These are phyloP conservation scores for Exephanes ischioxanthus DNA, from an alignment of 2,888 invertebrate genomes.

Conservation along the genomic window DNA sequence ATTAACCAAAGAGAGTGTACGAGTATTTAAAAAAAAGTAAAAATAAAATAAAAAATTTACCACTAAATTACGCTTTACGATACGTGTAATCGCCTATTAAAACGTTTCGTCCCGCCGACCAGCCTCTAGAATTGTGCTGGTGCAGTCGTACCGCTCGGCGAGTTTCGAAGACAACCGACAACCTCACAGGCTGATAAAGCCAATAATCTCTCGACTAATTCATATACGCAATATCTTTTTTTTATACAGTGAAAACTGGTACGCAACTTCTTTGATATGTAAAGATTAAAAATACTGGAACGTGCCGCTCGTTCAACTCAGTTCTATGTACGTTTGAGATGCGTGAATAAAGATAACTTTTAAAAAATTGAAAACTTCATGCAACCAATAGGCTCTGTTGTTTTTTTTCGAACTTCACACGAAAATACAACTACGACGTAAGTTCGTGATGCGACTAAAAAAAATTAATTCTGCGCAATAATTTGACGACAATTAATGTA, in stretches of 20 bases:
- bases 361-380: conserved; percentile 7
- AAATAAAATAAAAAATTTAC: conserved; percentile 42
- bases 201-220: conserved; percentile 28
- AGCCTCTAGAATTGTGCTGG: conserved; percentile 15
- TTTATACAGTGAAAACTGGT: conserved; percentile 41
- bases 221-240: conserved; percentile 30
- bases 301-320: conserved; percentile 40
- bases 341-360: neutral
- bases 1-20: conserved; percentile 46
- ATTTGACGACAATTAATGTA: neutral
- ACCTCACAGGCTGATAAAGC: conserved; percentile 35
- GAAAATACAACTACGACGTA: conserved; percentile 3
- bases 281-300: conserved; percentile 53
- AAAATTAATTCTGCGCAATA: conserved; percentile 1
- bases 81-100: conserved; percentile 47
- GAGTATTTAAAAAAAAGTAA: conserved; percentile 36
- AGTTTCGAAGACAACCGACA: conserved; percentile 19
- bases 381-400: neutral
- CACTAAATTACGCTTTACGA: conserved; percentile 29
- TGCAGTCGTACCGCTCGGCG: conserved; percentile 1
- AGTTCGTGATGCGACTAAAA: neutral
- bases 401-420: neutral
- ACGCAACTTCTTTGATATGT: conserved; percentile 54
- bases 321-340: conserved; percentile 1
- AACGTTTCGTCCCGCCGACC: conserved; percentile 30